These are phyloP conservation scores for Cyclina sinensis DNA, from an alignment of 1,140 invertebrate species.

Conservation along the genomic window DNA sequence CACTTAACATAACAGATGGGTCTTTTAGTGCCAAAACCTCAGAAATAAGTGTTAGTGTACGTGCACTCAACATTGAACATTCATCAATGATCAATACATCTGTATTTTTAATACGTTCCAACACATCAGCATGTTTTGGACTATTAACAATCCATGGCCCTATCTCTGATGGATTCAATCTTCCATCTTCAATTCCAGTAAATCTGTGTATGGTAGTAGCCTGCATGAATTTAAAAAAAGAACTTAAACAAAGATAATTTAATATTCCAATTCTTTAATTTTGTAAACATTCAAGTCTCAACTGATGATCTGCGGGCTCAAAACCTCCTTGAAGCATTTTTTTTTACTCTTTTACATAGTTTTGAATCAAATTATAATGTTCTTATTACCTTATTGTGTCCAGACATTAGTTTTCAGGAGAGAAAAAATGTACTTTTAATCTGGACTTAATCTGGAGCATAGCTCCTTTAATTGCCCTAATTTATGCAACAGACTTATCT, in stretches of 20 bases:
- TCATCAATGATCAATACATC: constrained; percentile 69
- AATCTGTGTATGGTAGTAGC: constrained; percentile 49
- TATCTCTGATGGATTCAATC: background rate
- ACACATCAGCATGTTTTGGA: constrained; percentile 14
- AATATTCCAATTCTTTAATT: too few species aligned
- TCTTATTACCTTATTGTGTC: too few species aligned
- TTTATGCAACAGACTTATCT: too few species aligned
- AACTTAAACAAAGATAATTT: background rate
- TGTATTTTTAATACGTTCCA: constrained; percentile 13
- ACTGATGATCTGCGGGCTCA: too few species aligned
- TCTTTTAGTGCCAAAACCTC: constrained; percentile 49
- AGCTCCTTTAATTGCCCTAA: too few species aligned
- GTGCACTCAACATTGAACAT: constrained; percentile 60
- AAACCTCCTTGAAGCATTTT: too few species aligned
- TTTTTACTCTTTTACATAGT: too few species aligned
- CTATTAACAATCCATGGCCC: background rate
- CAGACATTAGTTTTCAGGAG: too few species aligned
- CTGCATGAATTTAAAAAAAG: background rate
- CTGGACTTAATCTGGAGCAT: too few species aligned
- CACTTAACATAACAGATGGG: constrained; percentile 24
- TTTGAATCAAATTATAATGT: too few species aligned
- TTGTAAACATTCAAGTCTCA: too few species aligned
- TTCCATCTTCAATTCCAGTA: constrained; percentile 44
- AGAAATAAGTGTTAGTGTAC: constrained; percentile 40
- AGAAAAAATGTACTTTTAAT: too few species aligned